Base-by-base conservation (phyloP, 2,797 vertebrate genomes). In the Myripristis murdjan region DNA sequence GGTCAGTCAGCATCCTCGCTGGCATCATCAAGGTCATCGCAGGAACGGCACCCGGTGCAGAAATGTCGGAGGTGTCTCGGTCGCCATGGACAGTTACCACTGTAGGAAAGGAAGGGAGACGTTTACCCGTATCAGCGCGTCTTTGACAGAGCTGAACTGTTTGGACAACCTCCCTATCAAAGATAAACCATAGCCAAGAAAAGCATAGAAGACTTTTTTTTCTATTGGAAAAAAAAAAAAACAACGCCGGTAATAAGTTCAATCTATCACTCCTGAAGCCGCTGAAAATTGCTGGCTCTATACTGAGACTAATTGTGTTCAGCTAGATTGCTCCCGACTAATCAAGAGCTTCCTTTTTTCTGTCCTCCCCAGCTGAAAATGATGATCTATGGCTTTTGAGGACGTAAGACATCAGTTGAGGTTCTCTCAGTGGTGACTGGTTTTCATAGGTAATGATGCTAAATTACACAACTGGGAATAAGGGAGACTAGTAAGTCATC, bases 401-500 rank as follows among this genome's bases (percentile, higher is more conserved):
- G 66, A 77, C 31, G 39, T 58, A 67, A 70, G 77, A 83, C 82
- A 91, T 91, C 81, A 64, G 77, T 85, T 83, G 68, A 64, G 47
- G 65, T 62, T 73, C 77, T 75, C 70, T 63, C 28, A 3, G 48
- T 20, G 68, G 73, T 67, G 85, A 87, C 84, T 84, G 87, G 79
- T 92, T 92, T 91, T 91, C 72, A 79, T 70, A 80, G 81, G 84
- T 92, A 91, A 93, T 89, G 89, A 92, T 90, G 85, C 75, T 90
- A 88, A 91, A 93, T 93, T 71, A 78, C 88, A 87, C 88, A 73
- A 76, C 72, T 79, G 90, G 83, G 86, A 89, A 86, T 86, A 83
- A 80, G 74, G 83, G 82, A 81, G 80, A 75, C 56, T 41, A 80
- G 64, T 51, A 64, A 83, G 84, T 75, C 87, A 90, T 93, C 85